Base-by-base conservation (phyloP, 2,113 vertebrate species). In the Oryzias javanicus region DNA sequence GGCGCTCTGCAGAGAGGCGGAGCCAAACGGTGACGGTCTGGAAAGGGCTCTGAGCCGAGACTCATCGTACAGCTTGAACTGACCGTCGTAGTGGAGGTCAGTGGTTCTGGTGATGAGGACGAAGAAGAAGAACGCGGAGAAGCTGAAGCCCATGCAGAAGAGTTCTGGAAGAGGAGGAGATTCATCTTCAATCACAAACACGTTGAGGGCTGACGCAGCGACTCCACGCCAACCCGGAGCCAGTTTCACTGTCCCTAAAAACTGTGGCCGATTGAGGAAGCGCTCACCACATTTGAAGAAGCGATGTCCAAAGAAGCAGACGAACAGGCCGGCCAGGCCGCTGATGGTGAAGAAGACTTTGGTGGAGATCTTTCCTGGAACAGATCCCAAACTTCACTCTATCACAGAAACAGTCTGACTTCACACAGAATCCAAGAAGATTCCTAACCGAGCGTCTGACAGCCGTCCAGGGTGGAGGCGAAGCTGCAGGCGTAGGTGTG, bases 401-500 rank as follows among this genome's bases (percentile, higher is more conserved):
- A 35, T 1, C 10, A 35, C 29, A 35, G 29, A 8, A 10, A 35
- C 35, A 35, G 8, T 12, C 12, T 35, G 35, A 35, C 35, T 35
- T 35, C 35, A 12, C 7, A 12, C 35, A 13, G 35, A 5, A 5
- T 13, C 22, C 3, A 22, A 22, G 5, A 46, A 17, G 49, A 17
- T 4, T 8, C 8, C 1, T 10, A 61, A 99, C 97, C 94, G 4
- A 94, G 84, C 0, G 92, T 94, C 24, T 67, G 70, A 54, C 97
- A 99, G 64, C 84, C 82, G 35, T 93, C 93, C 53, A 93, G 70
- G 0, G 59, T 46, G 20, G 91, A 89, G 5, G 78, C 50, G 57
- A 98, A 94, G 86, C 88, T 96, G 86, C 97, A 99, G 79, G 93
- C 93, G 0, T 98, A 98, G 0, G 95, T 97, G 76, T 98, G 96